Evolutionary conservation across 2,888 invertebrate genomes (phyloP).

Genomic region (Fragum whitleyi): DNA sequence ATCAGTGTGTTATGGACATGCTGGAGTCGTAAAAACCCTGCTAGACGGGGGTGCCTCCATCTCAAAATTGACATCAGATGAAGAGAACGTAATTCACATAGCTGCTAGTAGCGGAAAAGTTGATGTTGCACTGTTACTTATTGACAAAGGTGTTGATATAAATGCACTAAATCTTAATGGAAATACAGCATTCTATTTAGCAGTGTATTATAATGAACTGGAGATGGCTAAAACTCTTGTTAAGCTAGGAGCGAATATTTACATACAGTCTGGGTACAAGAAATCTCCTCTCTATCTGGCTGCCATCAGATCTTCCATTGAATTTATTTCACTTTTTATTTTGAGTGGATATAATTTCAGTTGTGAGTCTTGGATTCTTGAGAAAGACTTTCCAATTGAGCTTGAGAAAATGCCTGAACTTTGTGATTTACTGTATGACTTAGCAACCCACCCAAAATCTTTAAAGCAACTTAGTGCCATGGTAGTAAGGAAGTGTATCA

Average conservation of each 20-base stretch:
- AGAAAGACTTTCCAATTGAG: conserved; percentile 63
- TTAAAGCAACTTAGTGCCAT: conserved; percentile 64
- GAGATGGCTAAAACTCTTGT: conserved; percentile 74
- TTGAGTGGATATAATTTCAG: conserved; percentile 75
- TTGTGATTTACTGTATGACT: conserved; percentile 57
- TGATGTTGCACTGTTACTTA: conserved; percentile 69
- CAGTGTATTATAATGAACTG: conserved; percentile 78
- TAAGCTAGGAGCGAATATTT: conserved; percentile 74
- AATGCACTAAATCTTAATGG: conserved; percentile 73
- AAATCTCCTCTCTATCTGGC: conserved; percentile 75
- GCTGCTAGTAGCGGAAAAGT: conserved; percentile 75
- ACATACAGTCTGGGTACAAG: conserved; percentile 67
- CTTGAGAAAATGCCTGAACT: conserved; percentile 58
- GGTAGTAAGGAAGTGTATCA: conserved; percentile 51
- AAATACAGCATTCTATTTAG: conserved; percentile 76
- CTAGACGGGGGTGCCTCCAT: conserved; percentile 72
- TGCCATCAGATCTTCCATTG: conserved; percentile 67
- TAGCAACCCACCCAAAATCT: conserved; percentile 60
- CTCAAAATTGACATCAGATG: conserved; percentile 70
- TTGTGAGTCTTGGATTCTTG: conserved; percentile 70
- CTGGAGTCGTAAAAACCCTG: conserved; percentile 71
- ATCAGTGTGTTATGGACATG: conserved; percentile 79
- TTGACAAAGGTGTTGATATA: conserved; percentile 68
- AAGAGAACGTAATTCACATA: conserved; percentile 80
- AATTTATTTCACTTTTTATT: conserved; percentile 71